Percentiles rank a stretch among this genome's conserved stretches.
Conservation (phyloP, 2,888 invertebrate genomes). For the Biston betularia region DNA sequence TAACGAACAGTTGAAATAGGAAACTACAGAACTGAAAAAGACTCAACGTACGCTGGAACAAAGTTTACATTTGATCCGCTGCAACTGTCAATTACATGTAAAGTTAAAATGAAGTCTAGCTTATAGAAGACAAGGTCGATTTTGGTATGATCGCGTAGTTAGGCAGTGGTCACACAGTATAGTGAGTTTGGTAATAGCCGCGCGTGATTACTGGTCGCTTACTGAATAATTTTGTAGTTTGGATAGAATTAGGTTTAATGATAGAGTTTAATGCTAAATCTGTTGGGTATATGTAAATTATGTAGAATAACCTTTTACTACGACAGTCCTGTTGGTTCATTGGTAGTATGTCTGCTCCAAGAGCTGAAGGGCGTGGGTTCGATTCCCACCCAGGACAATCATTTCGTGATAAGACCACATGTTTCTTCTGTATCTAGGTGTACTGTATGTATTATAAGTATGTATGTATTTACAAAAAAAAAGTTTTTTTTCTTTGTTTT, state of each 20-base stretch:
- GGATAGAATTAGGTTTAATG: constrained; percentile 23
- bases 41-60: constrained; percentile 11
- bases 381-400: no score
- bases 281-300: neutral
- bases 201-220: constrained; percentile 44
- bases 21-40: constrained; percentile 1
- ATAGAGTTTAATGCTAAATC: constrained; percentile 14
- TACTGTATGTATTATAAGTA: no score
- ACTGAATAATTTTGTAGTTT: constrained; percentile 38
- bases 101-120: constrained; percentile 43
- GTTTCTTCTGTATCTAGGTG: no score
- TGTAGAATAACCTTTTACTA: neutral
- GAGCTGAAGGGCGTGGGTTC: no score
- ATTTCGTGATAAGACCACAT: no score
- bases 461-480: no score
- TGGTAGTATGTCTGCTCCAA: no score
- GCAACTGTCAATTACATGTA: neutral
- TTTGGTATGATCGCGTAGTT: constrained; percentile 47
- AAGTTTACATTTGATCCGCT: constrained; percentile 27
- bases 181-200: constrained; percentile 43
- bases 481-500: no score
- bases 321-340: no score
- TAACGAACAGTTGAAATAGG: constrained; percentile 13
- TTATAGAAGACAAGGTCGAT: constrained; percentile 47
- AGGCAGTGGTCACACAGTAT: constrained; percentile 42